These are phyloP conservation scores for Amphipoea lucens DNA, from an alignment of 2,888 invertebrate species.

Conservation along the genomic window DNA sequence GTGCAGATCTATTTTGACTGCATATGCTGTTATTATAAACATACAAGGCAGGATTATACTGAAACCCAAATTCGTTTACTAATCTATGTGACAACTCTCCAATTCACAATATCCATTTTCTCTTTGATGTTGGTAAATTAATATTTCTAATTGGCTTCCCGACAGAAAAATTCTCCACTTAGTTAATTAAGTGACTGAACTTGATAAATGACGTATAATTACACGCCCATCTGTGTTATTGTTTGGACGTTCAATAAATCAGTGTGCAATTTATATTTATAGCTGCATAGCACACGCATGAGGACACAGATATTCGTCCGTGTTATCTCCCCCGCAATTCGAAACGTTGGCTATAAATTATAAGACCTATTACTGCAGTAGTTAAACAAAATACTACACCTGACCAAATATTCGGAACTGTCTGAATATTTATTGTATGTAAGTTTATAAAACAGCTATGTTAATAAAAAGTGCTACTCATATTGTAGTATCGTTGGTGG, in stretches of 20 bases:
- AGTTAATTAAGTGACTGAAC: not conserved
- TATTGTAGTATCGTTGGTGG: not conserved
- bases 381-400: constrained; percentile 16
- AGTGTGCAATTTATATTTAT: constrained; percentile 30
- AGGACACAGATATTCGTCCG: constrained; percentile 6
- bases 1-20: not conserved
- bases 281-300: constrained; percentile 11
- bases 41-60: not conserved
- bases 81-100: not conserved
- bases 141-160: not conserved
- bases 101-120: not conserved
- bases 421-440: not conserved
- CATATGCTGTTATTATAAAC: no score
- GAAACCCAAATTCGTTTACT: not conserved
- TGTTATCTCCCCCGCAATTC: constrained; percentile 26
- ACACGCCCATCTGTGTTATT: constrained; percentile 29
- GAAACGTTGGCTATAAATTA: constrained; percentile 12
- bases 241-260: constrained; percentile 16
- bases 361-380: not conserved
- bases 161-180: not conserved
- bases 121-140: not conserved
- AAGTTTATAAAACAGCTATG: constrained; percentile 10
- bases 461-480: not conserved
- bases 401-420: constrained; percentile 43
- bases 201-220: constrained; percentile 37